A percentile compares a stretch with the other conserved stretches of the same genome.
These are phyloP conservation scores for Elymnias hypermnestra DNA, from an alignment of 1,140 invertebrate genomes.

Conservation along the genomic window DNA sequence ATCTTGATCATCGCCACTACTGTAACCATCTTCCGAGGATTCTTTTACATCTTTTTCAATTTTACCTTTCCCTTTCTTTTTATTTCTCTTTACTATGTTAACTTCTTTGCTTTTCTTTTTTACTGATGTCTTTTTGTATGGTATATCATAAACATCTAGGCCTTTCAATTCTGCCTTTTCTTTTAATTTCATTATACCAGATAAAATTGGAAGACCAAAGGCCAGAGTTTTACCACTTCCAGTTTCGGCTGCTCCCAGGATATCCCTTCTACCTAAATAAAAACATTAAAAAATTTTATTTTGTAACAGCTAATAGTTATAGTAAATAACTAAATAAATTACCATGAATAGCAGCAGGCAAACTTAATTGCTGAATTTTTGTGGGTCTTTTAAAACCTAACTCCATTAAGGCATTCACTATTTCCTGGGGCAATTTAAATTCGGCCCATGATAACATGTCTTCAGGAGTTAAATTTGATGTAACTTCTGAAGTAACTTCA, in stretches of 20 bases:
- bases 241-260: slow-evolving; percentile 97
- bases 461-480: slow-evolving; percentile 44
- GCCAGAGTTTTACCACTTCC: slow-evolving; percentile 98
- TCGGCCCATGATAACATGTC: slow-evolving; percentile 83
- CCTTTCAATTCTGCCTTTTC: slow-evolving; percentile 52
- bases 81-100: slow-evolving; percentile 38
- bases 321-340: too few species aligned
- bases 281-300: too few species aligned
- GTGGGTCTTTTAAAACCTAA: slow-evolving; percentile 89
- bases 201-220: slow-evolving; percentile 95
- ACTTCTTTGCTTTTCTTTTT: slow-evolving; percentile 42
- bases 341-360: slow-evolving; percentile 91
- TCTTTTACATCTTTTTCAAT: slow-evolving; percentile 43
- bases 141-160: slow-evolving; percentile 57
- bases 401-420: slow-evolving; percentile 85
- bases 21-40: slow-evolving; percentile 58
- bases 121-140: slow-evolving; percentile 56
- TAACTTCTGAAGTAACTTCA: slow-evolving; percentile 30
- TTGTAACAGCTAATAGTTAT: too few species aligned
- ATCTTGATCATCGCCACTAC: slow-evolving; percentile 43
- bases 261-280: slow-evolving; percentile 85
- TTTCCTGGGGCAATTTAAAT: slow-evolving; percentile 81
- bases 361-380: slow-evolving; percentile 84
- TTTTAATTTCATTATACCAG: slow-evolving; percentile 87
- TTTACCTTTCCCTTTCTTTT: slow-evolving; percentile 28